Evolutionary conservation across 2,797 vertebrate genomes (phyloP), one percentile per base, ranked within the genome.

Genomic region (Syncerus caffer): DNA sequence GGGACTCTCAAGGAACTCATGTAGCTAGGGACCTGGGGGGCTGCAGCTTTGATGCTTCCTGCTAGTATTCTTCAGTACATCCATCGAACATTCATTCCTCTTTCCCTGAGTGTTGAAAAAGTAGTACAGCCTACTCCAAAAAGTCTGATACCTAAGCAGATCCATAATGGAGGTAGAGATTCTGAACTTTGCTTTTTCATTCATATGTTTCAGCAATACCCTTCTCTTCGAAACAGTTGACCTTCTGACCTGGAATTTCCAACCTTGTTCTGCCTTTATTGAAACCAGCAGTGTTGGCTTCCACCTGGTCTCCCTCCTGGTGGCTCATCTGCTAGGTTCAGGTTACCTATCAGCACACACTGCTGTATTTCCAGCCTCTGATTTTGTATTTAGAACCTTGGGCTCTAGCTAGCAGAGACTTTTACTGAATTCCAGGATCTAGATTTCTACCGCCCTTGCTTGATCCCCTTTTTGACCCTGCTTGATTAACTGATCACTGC

Each of bases 401-500:
- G 55, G 34, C 31, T 93, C 53, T 89, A 62, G 31, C 14, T 89
- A 25, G 23, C 19, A 80, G 42, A 89, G 50, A 55, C 19, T 93
- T 58, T 92, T 79, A 62, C 38, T 90, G n/a, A 94, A 93, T 93
- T 96, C 51, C 14, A 85, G 67, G 53, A 92, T 93, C 17, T 34
- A 96, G 79, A 6, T 21, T 92, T 93, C 19, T 60, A 17, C 34
- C 76, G 71, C 27, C 47, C 38, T 86, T 78, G 14, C 74, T 64
- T 80, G 79, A 94, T 74, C 62, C 50, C 86, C 23, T 92, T 17
- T 78, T 91, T 74, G 94, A 60, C 84, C 74, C 6, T 88, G 50
- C 89, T 97, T 98, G 94, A 96, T 97, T 96, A 96, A 97, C 95
- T 97, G 96, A 97, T 97, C 92, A 94, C 71, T 95, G 51, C 58